Evolutionary conservation across 2,888 invertebrate species (phyloP), one percentile per base, ranked within the genome.

Genomic region (Callosobruchus maculatus): DNA sequence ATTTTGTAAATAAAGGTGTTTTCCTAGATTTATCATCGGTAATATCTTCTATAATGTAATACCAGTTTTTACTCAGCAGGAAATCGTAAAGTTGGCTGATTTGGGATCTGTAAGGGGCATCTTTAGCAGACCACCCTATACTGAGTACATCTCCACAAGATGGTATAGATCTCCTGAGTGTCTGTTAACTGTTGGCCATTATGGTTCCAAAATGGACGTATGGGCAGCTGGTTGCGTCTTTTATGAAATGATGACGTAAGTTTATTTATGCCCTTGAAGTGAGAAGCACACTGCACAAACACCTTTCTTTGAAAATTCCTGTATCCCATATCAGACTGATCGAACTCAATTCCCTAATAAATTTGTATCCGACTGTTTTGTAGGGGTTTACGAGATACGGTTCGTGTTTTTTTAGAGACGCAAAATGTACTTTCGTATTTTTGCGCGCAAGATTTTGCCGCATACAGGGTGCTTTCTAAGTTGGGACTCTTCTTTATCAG

Each of bases 101-200:
- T 88, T 92, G 78, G 92, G 92, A 31, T 92, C 91, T 0, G 90
- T 91, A 76, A 86, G 91, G 77, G 90, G 90, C 68, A 88, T 91
- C 71, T 89, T 89, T 81, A 90, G 90, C 68, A 87, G 88, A 76
- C 91, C 90, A 67, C 92, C 92, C 0, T 91, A 91, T 82, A 92
- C 92, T 9, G 92, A 92, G 80, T 93, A 93, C 82, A 92, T 93
- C 77, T 92, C 92, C 0, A 93, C 93, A 1, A 85, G 93, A 81
- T 93, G 93, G 93, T 92, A 90, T 83, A 86, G 92, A 67, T 90
- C 92, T 0, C 92, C 93, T 0, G 93, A 93, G 85, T 92, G 92
- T 83, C 86, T 93, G 0, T 83, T 93, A 21, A 92, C 92, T 0
- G 88, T 89, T 70, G 93, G 93, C 0, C 90, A 88, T 83, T 93